Base-by-base conservation (phyloP, 2,113 vertebrate species). In the Caranx ignobilis region DNA sequence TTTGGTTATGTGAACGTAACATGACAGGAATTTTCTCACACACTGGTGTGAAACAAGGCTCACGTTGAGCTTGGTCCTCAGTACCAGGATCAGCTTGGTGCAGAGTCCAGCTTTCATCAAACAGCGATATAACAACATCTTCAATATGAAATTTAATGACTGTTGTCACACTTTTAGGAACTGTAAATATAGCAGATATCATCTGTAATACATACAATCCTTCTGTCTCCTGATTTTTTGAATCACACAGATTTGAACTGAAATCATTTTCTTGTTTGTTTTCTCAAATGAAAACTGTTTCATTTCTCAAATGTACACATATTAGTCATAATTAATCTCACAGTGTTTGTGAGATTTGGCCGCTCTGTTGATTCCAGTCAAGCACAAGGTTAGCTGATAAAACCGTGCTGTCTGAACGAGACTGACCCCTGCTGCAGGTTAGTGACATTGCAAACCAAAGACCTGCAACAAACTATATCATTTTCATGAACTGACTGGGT, bases 11-110 rank as follows among this genome's bases (percentile, higher is more conserved):
- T 82, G 83, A 82, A 26, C 39, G 7, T 71, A 65, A 79, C 84
- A 76, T 63, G 43, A 63, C 0, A 74, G 81, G 82, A 91, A 90
- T 87, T 80, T 59, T 71, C 72, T 85, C 45, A 79, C 65, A 83
- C 37, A 48, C 39, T 52, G 62, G 34, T 55, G 68, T 55, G 74
- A 72, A 85, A 84, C 63, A 67, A 77, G 73, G 77, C 59, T 82
- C 61, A 69, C 2, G 6, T 69, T 88, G 54, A 90, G 77, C 79
- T 85, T 65, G 71, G 67, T 65, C 67, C 61, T 79, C 70, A 19
- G 84, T 81, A 71, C 89, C 86, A 81, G 75, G 80, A 35, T 68
- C 82, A 56, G 71, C 48, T 0, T 79, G 78, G 88, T 69, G 69
- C 81, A 45, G 56, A 73, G 35, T 47, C 60, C 18, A 60, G 65